phyloP scores from a whole-genome alignment of 2,113 vertebrate species.

The Brachirus orientalis region DNA sequence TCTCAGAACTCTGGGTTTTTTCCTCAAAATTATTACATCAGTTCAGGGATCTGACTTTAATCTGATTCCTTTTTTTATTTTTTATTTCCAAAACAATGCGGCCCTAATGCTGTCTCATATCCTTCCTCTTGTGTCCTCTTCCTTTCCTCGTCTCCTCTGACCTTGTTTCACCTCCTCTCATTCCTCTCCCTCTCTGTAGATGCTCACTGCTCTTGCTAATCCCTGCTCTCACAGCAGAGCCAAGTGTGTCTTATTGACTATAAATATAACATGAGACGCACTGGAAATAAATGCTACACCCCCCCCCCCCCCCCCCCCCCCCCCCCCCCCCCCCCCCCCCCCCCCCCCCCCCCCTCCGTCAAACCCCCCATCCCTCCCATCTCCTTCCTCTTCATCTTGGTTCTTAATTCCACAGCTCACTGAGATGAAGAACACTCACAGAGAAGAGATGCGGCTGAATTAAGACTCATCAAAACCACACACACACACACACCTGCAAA shows the following conservation, averaged over 20 bases:
- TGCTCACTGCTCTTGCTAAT: slow-evolving; percentile 80
- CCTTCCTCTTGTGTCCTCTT: slow-evolving; percentile 5
- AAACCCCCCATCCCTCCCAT: no score
- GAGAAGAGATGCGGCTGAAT: slow-evolving; percentile 39
- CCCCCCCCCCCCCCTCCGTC: slow-evolving; percentile 53
- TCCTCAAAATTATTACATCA: no score
- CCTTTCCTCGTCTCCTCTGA: slow-evolving; percentile 29
- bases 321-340: slow-evolving; percentile 22
- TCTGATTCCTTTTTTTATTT: no score
- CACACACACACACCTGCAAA: background rate
- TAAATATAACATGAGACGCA: slow-evolving; percentile 84
- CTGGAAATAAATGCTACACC: slow-evolving; percentile 79
- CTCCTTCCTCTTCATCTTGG: slow-evolving; percentile 59
- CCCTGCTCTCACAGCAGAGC: slow-evolving; percentile 78
- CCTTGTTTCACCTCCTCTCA: slow-evolving; percentile 34
- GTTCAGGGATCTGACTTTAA: no score
- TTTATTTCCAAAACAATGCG: no score
- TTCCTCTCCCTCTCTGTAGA: slow-evolving; percentile 55
- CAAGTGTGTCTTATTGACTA: slow-evolving; percentile 84
- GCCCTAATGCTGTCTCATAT: background rate
- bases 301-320: slow-evolving; percentile 4
- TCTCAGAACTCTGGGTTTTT: no score
- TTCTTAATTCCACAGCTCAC: slow-evolving; percentile 66
- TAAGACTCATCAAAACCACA: slow-evolving; percentile 42
- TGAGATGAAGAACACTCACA: slow-evolving; percentile 43